Base-by-base conservation (phyloP, 1,140 invertebrate species). In the Drosophila equinoxialis region DNA sequence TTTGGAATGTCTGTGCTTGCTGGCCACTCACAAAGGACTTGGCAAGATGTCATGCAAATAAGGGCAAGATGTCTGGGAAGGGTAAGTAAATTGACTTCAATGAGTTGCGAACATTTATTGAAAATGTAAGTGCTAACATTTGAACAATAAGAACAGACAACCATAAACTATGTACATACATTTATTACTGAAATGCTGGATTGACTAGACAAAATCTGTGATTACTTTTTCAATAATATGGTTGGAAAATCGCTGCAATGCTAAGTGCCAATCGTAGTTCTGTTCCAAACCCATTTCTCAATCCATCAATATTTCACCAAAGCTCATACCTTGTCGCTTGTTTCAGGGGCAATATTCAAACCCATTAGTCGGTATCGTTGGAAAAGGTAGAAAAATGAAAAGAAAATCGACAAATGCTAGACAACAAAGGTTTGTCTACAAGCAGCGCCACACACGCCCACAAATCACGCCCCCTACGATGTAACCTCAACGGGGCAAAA, bases 91-190 rank as follows among this genome's bases (percentile, higher is more conserved):
- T 72, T 58, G 72, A 65, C 68, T 79, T 59, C 74, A 35, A 68
- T 72, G 78, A 70, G 74, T 65, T 58, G 57, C 35, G 75, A 62
- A 79, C 79, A 86, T 87, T 86, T 86, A 86, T 86, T 86, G 82
- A 86, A 86, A 87, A 77, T 79, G 83, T 71, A 87, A 83, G 82
- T 86, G 82, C 83, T 41, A 86, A 86, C 87, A 86, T 86, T 86
- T 86, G 79, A 87, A 77, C 68, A 79, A 77, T 74, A 10, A 11
- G 11, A 59, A 39, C 33, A 51, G 45, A 51, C 45, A 87, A 82
- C 81, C 82, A 74, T 79, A 82, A 30, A 82, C 79, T 82, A 79
- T 86, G 86, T 86, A 82, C 79, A 75, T 39, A 74, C 75, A 37
- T 8, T 10, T 37, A 37, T 10, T 10, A 11, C 3, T 11, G 65